Percentiles rank a stretch among this genome's conserved stretches.
Conservation (phyloP, 2,888 invertebrate genomes). For the Hydropsyche betteni region DNA sequence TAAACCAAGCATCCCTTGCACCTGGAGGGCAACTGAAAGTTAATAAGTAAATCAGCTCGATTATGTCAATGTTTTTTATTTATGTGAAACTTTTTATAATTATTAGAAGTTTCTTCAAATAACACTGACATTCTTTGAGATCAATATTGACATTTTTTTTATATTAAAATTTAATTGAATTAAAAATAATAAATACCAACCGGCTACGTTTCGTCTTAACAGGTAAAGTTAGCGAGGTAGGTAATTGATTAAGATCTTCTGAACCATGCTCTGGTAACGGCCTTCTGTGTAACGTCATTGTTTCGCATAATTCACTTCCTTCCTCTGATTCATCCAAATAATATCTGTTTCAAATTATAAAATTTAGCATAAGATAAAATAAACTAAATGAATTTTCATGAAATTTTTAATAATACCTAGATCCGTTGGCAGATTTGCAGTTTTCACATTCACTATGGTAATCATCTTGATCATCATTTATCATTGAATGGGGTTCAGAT, state of each 20-base stretch:
- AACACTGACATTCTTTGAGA: no score
- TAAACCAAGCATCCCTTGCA: slow-evolving; percentile 63
- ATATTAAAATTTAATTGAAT: background rate
- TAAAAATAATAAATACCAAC: slow-evolving; percentile 53
- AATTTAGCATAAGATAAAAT: background rate
- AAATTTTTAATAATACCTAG: slow-evolving; percentile 59
- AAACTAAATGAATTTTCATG: background rate
- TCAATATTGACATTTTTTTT: no score
- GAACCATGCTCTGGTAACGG: slow-evolving; percentile 61
- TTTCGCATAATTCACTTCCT: slow-evolving; percentile 68
- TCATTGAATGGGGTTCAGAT: slow-evolving; percentile 56
- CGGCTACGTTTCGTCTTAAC: slow-evolving; percentile 51
- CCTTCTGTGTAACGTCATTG: slow-evolving; percentile 74
- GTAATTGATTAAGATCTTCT: slow-evolving; percentile 57
- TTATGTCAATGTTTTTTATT: slow-evolving; percentile 57
- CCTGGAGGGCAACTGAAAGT: slow-evolving; percentile 48
- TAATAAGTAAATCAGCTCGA: slow-evolving; percentile 67
- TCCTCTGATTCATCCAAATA: slow-evolving; percentile 70
- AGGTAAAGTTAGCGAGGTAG: slow-evolving; percentile 52
- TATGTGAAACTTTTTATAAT: background rate
- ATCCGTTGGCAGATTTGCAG: slow-evolving; percentile 80
- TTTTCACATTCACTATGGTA: slow-evolving; percentile 87
- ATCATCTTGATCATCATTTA: slow-evolving; percentile 63
- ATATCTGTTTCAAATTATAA: slow-evolving; percentile 55
- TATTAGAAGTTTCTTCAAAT: no score